A percentile compares a stretch with the other conserved stretches of the same genome.
phyloP scores from a whole-genome alignment of 1,140 invertebrate genomes.

The Panagrolaimus sp. region DNA sequence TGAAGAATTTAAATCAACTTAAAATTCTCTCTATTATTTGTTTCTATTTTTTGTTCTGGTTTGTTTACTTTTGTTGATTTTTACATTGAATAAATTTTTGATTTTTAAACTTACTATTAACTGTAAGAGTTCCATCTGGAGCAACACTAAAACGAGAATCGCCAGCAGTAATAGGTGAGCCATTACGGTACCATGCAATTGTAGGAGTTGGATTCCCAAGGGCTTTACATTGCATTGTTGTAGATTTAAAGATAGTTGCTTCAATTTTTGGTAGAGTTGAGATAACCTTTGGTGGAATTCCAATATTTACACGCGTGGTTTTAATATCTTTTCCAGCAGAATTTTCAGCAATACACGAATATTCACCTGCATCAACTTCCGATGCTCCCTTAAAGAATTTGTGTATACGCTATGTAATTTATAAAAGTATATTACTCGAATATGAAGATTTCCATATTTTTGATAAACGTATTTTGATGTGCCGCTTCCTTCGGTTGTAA shows the following conservation, averaged over 20 bases:
- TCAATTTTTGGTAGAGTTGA: constrained; percentile 38
- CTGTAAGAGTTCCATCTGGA: constrained; percentile 49
- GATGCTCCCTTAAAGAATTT: constrained; percentile 38
- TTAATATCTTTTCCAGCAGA: constrained; percentile 59
- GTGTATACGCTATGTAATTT: background rate
- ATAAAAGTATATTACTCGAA: constrained; percentile 1
- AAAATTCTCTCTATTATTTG: too few species aligned
- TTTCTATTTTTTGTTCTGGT: background rate
- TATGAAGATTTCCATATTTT: constrained; percentile 10
- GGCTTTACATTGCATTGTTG: constrained; percentile 54
- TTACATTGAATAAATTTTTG: background rate
- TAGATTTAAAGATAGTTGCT: constrained; percentile 60
- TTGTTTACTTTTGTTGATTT: constrained; percentile 10
- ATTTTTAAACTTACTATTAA: constrained; percentile 21
- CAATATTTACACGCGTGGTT: constrained; percentile 58
- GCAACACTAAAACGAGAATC: constrained; percentile 37
- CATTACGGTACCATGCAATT: constrained; percentile 50
- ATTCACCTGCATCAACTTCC: constrained; percentile 58
- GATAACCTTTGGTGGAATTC: constrained; percentile 36
- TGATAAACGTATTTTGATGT: constrained; percentile 10
- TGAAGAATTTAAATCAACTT: background rate
- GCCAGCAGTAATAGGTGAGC: background rate
- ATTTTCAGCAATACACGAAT: constrained; percentile 61
- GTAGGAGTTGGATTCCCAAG: constrained; percentile 55
- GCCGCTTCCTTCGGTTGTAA: background rate